Percentiles rank a stretch among this genome's conserved stretches.
phyloP scores from a whole-genome alignment of 2,797 vertebrate species.

The Manis javanica region DNA sequence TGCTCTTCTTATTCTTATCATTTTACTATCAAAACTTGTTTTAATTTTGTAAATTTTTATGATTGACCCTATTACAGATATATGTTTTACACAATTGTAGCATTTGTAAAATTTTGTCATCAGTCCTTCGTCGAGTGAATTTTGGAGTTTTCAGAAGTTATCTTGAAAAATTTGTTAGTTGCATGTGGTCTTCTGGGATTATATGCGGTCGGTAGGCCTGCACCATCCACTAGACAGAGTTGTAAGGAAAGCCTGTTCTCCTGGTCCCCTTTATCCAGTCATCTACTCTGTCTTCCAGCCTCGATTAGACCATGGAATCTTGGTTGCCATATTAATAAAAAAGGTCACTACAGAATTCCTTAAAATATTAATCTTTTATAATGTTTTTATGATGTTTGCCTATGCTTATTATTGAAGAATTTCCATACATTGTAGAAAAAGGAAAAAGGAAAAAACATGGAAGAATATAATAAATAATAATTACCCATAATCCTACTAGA shows the following conservation, averaged over 20 bases:
- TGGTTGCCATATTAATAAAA: not conserved
- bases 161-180: not conserved
- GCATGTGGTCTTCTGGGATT: not conserved
- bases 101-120: not conserved
- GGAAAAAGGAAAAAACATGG: not conserved
- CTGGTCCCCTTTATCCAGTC: not conserved
- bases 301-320: not conserved
- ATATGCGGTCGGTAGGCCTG: not conserved
- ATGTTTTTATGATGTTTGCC: not conserved
- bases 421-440: not conserved
- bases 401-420: not conserved
- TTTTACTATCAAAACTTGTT: constrained; percentile 21
- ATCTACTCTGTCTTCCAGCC: not conserved
- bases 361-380: not conserved
- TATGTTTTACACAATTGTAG: not conserved
- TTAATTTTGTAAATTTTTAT: not conserved
- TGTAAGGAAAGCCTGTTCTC: not conserved
- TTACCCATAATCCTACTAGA: not conserved
- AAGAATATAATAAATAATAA: not conserved
- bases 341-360: not conserved
- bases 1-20: too few species aligned
- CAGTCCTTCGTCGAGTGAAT: not conserved
- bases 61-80: not conserved
- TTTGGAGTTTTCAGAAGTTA: not conserved
- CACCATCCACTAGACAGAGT: not conserved